Evolutionary conservation across 2,888 invertebrate genomes (phyloP).

Genomic region (Chirona hameri): DNA sequence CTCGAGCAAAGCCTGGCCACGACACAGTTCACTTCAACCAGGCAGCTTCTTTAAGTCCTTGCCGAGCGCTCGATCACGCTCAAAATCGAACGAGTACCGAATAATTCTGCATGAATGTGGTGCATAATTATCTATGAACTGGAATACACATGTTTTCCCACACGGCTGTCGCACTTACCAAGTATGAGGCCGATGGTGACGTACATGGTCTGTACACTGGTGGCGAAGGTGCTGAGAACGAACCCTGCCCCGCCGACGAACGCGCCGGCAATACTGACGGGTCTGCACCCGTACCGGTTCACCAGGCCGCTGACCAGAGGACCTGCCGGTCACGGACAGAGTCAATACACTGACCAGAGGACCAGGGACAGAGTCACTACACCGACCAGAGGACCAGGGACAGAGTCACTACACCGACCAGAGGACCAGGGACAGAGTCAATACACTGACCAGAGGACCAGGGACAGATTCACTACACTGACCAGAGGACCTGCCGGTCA

Average conservation of each 20-base stretch:
- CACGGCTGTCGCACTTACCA: constrained; percentile 49
- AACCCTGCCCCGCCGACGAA: constrained; percentile 69
- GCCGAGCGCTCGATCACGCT: too few species aligned
- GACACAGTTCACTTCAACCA: too few species aligned
- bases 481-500: constrained; percentile 75
- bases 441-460: not conserved
- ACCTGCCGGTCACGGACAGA: constrained; percentile 59
- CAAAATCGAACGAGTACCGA: too few species aligned
- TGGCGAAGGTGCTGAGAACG: constrained; percentile 73
- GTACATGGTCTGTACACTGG: constrained; percentile 76
- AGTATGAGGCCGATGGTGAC: constrained; percentile 92
- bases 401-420: too few species aligned
- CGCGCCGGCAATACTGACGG: constrained; percentile 85
- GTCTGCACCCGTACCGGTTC: constrained; percentile 88
- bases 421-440: constrained; percentile 62
- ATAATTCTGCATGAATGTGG: too few species aligned
- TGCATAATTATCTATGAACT: too few species aligned
- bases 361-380: constrained; percentile 54
- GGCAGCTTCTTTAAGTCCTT: too few species aligned
- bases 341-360: not conserved
- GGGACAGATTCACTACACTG: constrained; percentile 60
- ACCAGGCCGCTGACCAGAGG: constrained; percentile 93
- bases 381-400: constrained; percentile 94
- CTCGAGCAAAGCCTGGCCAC: too few species aligned
- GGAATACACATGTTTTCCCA: too few species aligned